A percentile compares a stretch with the other conserved stretches of the same genome.
Evolutionary conservation across 2,113 vertebrate species (phyloP).

Genomic region (Tetrao urogallus): DNA sequence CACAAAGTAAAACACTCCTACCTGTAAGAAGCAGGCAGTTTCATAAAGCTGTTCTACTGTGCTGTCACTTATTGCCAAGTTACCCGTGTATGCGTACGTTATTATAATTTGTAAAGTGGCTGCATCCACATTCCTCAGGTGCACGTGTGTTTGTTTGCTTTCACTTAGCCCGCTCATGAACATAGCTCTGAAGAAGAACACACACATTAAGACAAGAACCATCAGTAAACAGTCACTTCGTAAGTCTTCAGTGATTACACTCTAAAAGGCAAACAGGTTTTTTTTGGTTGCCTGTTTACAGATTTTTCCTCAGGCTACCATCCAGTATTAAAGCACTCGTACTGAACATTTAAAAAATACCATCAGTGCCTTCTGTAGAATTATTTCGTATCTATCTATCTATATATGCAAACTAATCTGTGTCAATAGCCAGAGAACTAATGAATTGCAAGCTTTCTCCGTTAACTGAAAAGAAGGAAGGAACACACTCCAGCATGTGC

Average conservation of each 20-base stretch:
- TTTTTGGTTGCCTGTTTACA: background rate
- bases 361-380: background rate
- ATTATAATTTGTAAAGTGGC: slow-evolving; percentile 95
- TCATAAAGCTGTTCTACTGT: slow-evolving; percentile 98
- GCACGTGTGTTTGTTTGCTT: slow-evolving; percentile 96
- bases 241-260: background rate
- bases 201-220: background rate
- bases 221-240: background rate
- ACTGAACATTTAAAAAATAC: background rate
- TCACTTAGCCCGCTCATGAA: slow-evolving; percentile 98
- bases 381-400: background rate
- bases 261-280: background rate
- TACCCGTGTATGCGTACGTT: slow-evolving; percentile 96
- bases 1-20: slow-evolving; percentile 42
- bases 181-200: slow-evolving; percentile 87
- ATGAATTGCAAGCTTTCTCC: background rate
- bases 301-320: background rate
- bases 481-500: background rate
- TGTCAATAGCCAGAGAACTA: background rate
- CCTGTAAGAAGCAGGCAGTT: slow-evolving; percentile 98
- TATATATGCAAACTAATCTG: background rate
- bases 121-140: slow-evolving; percentile 94
- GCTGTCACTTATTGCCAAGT: slow-evolving; percentile 92
- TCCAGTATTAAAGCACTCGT: background rate
- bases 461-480: background rate